These are phyloP conservation scores for Tachyglossus aculeatus DNA, from an alignment of 2,797 vertebrate genomes.

Conservation along the genomic window DNA sequence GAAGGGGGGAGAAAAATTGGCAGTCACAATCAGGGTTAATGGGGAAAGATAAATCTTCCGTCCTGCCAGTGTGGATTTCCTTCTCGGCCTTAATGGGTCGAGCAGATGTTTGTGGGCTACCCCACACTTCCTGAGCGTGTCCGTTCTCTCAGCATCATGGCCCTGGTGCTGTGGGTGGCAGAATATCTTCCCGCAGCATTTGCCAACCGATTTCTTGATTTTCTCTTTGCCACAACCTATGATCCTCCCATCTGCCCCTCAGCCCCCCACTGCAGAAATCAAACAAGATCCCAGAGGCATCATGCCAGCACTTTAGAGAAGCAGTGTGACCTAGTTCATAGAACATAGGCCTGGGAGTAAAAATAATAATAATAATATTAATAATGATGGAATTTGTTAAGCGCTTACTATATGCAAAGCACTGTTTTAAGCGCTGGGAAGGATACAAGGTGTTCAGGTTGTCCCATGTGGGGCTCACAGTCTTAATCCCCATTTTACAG, in stretches of 20 bases:
- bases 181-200: background rate
- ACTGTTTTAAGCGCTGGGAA: too few species aligned
- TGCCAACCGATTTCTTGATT: accelerated
- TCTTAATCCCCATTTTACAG: too few species aligned
- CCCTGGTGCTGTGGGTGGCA: too few species aligned
- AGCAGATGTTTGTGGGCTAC: slow-evolving; percentile 79
- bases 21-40: slow-evolving; percentile 73
- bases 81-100: slow-evolving; percentile 77
- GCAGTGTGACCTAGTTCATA: too few species aligned
- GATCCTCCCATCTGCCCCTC: background rate
- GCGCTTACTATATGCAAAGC: too few species aligned
- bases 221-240: slow-evolving; percentile 11
- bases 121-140: slow-evolving; percentile 74
- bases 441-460: too few species aligned
- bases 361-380: too few species aligned
- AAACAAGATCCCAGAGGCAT: background rate
- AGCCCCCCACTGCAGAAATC: background rate
- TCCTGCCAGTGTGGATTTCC: slow-evolving; percentile 78
- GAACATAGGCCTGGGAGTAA: too few species aligned
- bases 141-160: slow-evolving; percentile 69
- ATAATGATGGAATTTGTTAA: too few species aligned
- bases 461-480: too few species aligned
- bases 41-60: slow-evolving; percentile 78
- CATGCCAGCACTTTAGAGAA: too few species aligned
- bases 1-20: slow-evolving; percentile 62